These are phyloP conservation scores for Herminia tarsipennalis DNA, from an alignment of 2,888 invertebrate species.

Conservation along the genomic window DNA sequence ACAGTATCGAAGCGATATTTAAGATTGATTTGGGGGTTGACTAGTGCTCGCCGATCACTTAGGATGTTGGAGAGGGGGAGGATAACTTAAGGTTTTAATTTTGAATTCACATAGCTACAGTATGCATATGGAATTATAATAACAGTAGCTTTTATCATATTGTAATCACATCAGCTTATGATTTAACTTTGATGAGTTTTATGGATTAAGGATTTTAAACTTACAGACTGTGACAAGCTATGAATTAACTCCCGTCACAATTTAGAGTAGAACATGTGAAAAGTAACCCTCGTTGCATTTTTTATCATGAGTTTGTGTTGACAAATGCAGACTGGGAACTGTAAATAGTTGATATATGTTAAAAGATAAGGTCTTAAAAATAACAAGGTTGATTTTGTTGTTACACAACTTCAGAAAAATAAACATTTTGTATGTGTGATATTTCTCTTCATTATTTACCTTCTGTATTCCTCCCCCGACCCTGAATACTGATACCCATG, in stretches of 20 bases:
- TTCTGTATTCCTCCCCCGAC: slow-evolving; percentile 47
- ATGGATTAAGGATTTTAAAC: slow-evolving; percentile 71
- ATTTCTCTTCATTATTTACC: slow-evolving; percentile 70
- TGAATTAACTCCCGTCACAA: slow-evolving; percentile 83
- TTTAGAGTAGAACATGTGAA: slow-evolving; percentile 78
- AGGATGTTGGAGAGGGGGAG: slow-evolving; percentile 70
- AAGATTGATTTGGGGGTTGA: slow-evolving; percentile 30
- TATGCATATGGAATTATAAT: slow-evolving; percentile 72
- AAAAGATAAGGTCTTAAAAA: slow-evolving; percentile 81
- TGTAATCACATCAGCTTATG: slow-evolving; percentile 80
- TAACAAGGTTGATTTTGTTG: slow-evolving; percentile 86
- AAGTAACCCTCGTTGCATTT: slow-evolving; percentile 84
- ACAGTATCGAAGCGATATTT: slow-evolving; percentile 34
- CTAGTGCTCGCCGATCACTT: slow-evolving; percentile 55
- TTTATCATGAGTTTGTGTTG: slow-evolving; percentile 82
- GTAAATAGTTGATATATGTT: slow-evolving; percentile 84
- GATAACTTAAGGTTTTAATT: slow-evolving; percentile 72
- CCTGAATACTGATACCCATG: background rate
- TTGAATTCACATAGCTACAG: slow-evolving; percentile 73
- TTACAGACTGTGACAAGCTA: slow-evolving; percentile 77
- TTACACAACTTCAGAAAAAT: slow-evolving; percentile 85
- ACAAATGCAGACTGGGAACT: slow-evolving; percentile 81
- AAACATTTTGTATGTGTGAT: slow-evolving; percentile 86
- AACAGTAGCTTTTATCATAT: slow-evolving; percentile 81
- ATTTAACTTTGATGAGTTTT: slow-evolving; percentile 73